Evolutionary conservation across 2,113 vertebrate genomes (phyloP), one percentile per base, ranked within the genome.

Genomic region (Chroicocephalus ridibundus): DNA sequence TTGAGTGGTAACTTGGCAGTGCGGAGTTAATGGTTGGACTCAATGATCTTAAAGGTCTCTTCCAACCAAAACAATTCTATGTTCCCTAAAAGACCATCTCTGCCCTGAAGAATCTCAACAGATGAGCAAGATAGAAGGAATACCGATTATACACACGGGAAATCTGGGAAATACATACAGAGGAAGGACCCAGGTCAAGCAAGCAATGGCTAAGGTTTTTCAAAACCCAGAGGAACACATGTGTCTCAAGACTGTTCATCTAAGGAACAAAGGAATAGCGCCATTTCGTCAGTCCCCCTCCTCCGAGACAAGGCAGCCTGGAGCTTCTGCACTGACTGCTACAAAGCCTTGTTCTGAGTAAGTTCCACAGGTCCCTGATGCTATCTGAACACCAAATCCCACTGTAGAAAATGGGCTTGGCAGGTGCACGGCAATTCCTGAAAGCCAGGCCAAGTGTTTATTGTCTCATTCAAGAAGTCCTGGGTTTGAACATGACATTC

Each of bases 401-500:
- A 11, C 13, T 3, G 26, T 15, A 87, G 78, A 12, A 52, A 42
- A 20, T 0, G 22, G 76, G 14, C 40, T 5, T 20, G 42, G 42
- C 38, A 69, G 14, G 32, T 10, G 31, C 57, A 22, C 17, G 42
- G 72, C 44, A 49, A 15, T 34, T 38, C 36, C 13, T 5, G 54
- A 68, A 75, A 46, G 47, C 55, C 70, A 72, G 60, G 46, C 65
- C 46, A 47, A 22, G 57, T 1, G 10, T 25, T 51, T 40, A 18
- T 2, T 24, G 31, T 29, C 77, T 52, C 38, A 1, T 24, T 44
- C 12, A 13, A 38, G 65, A 44, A n/a, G 38, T 5, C 16, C 21
- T 2, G 0, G 15, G 13, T 2, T 47, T 65, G 49, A 21, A 21
- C 8, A 2, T 4, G 16, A 9, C 5, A 1, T 11, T 36, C 55